A percentile compares a stretch with the other conserved stretches of the same genome.
These are phyloP conservation scores for Indicator indicator DNA, from an alignment of 2,113 vertebrate genomes.

Conservation along the genomic window DNA sequence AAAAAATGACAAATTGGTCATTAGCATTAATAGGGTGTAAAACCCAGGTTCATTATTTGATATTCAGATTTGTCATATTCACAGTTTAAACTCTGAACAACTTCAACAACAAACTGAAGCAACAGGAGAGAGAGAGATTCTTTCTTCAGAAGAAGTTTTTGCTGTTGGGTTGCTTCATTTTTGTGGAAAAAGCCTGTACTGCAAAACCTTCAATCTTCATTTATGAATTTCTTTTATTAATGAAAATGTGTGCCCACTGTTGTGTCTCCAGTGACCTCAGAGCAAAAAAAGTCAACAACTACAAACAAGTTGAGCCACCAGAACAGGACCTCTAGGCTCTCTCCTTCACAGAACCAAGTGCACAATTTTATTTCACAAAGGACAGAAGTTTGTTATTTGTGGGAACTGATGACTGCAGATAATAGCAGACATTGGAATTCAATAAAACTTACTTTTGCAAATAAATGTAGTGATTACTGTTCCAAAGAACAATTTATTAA, in stretches of 20 bases:
- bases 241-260: neutral
- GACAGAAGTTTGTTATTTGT: neutral
- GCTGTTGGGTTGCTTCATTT: neutral
- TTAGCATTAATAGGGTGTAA: neutral
- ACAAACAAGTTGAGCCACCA: neutral
- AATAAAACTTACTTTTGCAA: neutral
- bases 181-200: neutral
- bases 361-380: neutral
- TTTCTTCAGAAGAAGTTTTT: neutral
- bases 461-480: neutral
- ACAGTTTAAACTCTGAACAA: neutral
- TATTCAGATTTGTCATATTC: neutral
- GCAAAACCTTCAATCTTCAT: neutral
- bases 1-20: neutral
- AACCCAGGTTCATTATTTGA: neutral
- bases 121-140: neutral
- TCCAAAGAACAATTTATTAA: neutral
- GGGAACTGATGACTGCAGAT: neutral
- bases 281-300: neutral
- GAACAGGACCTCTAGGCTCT: neutral
- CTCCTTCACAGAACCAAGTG: neutral
- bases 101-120: neutral
- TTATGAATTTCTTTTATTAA: neutral
- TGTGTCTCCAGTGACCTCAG: neutral
- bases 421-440: neutral